These are phyloP conservation scores for Felis chaus DNA, from an alignment of 2,113 vertebrate genomes.

Conservation along the genomic window DNA sequence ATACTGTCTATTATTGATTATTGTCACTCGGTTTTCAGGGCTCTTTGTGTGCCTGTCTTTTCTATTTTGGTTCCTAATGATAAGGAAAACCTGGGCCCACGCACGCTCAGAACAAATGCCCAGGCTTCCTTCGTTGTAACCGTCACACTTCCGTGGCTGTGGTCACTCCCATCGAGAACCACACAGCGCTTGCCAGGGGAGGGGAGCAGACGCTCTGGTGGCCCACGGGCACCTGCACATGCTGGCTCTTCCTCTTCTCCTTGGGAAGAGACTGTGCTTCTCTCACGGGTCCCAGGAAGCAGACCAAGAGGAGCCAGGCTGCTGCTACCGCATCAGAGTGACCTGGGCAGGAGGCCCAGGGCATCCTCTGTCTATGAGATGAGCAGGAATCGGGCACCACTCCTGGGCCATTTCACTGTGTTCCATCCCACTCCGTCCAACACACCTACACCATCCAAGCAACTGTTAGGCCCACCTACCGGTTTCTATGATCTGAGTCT, in stretches of 20 bases:
- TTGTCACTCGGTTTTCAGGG: neutral
- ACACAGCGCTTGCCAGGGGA: neutral
- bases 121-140: neutral
- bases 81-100: neutral
- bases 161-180: neutral
- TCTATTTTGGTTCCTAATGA: neutral
- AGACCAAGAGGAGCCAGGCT: neutral
- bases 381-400: neutral
- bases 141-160: rapidly evolving
- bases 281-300: neutral
- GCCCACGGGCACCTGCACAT: rapidly evolving
- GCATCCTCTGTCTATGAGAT: neutral
- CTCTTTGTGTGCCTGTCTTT: neutral
- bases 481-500: neutral
- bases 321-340: neutral
- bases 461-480: neutral
- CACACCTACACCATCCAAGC: neutral
- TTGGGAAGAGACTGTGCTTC: neutral
- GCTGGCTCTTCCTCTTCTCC: neutral
- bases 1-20: neutral
- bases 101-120: neutral
- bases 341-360: neutral
- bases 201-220: neutral
- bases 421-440: neutral
- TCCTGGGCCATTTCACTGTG: neutral